These are phyloP conservation scores for Henricia sp. DNA, from an alignment of 53 echinoderm and acorn worm species.

Conservation along the genomic window DNA sequence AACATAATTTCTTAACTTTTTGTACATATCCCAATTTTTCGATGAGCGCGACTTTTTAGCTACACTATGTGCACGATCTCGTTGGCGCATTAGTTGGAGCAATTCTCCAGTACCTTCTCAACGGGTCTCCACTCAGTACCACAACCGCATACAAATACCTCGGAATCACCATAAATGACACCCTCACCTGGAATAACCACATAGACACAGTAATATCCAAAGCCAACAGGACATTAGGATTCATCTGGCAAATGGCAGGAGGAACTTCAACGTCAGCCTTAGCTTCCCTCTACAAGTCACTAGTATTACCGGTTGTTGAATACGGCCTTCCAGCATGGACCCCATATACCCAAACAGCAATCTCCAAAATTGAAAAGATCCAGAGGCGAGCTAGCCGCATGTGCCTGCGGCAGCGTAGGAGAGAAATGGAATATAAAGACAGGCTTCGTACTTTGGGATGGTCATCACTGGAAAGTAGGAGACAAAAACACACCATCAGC, in stretches of 20 bases:
- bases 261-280: background rate
- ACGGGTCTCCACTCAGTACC: background rate
- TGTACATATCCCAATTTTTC: too few species aligned
- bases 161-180: too few species aligned
- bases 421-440: background rate
- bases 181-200: too few species aligned
- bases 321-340: constrained; percentile 8
- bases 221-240: constrained; percentile 1
- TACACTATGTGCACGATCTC: too few species aligned
- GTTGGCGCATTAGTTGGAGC: too few species aligned
- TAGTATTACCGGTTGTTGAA: constrained; percentile 1
- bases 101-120: background rate
- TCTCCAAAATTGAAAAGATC: background rate
- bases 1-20: too few species aligned
- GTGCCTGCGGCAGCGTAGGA: background rate
- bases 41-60: too few species aligned
- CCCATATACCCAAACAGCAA: background rate
- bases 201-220: background rate
- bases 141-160: background rate
- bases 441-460: background rate
- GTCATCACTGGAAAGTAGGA: background rate
- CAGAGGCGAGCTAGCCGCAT: constrained; percentile 10
- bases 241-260: constrained; percentile 8
- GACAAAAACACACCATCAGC: too few species aligned
- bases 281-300: background rate